A percentile compares a stretch with the other conserved stretches of the same genome.
Conservation (phyloP, 2,113 vertebrate genomes). For the Nothoprocta pentlandii region DNA sequence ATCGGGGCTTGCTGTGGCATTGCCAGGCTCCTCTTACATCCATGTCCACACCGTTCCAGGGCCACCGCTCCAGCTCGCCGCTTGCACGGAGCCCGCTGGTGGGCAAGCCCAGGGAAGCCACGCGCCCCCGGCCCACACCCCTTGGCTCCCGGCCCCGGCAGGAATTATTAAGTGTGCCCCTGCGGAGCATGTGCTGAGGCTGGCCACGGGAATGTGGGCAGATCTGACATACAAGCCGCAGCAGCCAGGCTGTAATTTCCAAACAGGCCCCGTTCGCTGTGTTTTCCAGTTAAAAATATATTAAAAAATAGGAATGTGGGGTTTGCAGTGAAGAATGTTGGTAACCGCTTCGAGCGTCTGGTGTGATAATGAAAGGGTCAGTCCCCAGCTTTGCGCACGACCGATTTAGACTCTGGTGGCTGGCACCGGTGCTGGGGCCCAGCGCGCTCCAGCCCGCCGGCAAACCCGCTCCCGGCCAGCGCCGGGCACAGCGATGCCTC, state of each 20-base stretch:
- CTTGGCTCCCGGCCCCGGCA: constrained; percentile 33
- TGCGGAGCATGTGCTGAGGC: constrained; percentile 75
- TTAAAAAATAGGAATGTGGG: constrained; percentile 76
- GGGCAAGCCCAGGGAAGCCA: neutral
- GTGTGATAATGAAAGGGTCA: constrained; percentile 79
- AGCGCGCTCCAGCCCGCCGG: neutral
- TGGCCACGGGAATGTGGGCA: constrained; percentile 78
- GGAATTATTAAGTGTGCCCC: constrained; percentile 77
- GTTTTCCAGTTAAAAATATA: constrained; percentile 80
- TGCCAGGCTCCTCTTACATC: accelerated
- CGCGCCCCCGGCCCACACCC: constrained; percentile 18
- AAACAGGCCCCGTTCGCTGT: constrained; percentile 58
- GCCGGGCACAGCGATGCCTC: neutral
- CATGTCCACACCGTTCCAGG: neutral
- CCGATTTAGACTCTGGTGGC: constrained; percentile 70
- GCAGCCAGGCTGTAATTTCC: constrained; percentile 77
- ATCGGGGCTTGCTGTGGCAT: accelerated
- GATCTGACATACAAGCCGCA: constrained; percentile 76
- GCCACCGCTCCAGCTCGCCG: neutral
- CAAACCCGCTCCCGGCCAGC: neutral
- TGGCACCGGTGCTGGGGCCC: neutral
- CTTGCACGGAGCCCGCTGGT: neutral
- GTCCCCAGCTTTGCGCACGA: constrained; percentile 61
- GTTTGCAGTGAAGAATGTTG: constrained; percentile 67
- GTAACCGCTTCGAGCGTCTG: constrained; percentile 70